Base-by-base conservation (phyloP, 1,140 invertebrate genomes). In the Drosophila santomea region DNA sequence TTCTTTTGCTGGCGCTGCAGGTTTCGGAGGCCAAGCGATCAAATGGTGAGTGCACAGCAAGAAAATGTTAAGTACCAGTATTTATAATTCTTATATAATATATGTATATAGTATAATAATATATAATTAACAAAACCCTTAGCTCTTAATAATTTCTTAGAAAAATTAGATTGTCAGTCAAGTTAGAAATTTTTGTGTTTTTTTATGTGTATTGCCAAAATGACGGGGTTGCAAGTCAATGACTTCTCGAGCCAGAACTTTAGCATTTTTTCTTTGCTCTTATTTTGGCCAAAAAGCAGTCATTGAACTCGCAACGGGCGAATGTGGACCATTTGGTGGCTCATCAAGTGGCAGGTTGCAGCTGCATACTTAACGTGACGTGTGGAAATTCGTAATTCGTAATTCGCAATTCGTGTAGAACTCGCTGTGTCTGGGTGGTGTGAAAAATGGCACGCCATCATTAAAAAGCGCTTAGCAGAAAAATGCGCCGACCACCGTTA, bases 371-470 rank as follows among this genome's bases (percentile, higher is more conserved):
- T 74, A 76, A 59, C 55, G 51, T 75, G 72, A 77, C 75, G 75
- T 78, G 75, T 48, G 74, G 63, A 71, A 80, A 68, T 85, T 85
- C 66, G 69, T 69, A 32, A 32, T 32, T 85, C 66, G 69, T 69
- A 25, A 25, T 25, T 85, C 66, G 69, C 66, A 5, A 25, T 25
- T 85, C 62, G 66, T 69, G 83, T 79, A 76, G 79, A 88, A 79
- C 79, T 60, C 32, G 4, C 17, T 15, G 12, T 36, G 60, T 23
- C 54, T 60, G 55, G 43, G 55, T 68, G 83, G 79, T 77, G 79
- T 80, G 78, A 88, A 88, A 85, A 74, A 82, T 88, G 78, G 83
- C 83, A 77, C 83, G 79, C 71, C 69, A 88, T 86, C 83, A 86
- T 86, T 86, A 86, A 86, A 86, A 86, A 86, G 67, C 72, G 83